A percentile compares a stretch with the other conserved stretches of the same genome.
Conservation (phyloP, 2,113 vertebrate genomes). For the Callithrix jacchus region DNA sequence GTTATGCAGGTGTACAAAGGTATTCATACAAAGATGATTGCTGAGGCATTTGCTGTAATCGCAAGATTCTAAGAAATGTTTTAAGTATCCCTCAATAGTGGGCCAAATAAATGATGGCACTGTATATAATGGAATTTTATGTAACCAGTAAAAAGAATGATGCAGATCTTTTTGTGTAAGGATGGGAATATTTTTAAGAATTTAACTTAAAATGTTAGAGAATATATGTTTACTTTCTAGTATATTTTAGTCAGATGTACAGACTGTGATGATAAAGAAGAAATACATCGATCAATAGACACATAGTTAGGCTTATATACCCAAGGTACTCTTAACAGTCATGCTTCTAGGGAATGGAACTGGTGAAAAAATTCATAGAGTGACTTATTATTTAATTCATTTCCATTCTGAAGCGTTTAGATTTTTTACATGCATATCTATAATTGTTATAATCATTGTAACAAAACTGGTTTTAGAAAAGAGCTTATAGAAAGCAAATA, state of each 20-base stretch:
- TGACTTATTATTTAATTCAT: not conserved
- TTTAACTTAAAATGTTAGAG: not conserved
- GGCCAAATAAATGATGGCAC: not conserved
- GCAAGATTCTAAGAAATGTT: not conserved
- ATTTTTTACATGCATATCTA: not conserved
- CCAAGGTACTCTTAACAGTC: not conserved
- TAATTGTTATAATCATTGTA: not conserved
- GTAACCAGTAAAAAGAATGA: not conserved
- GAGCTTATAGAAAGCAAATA: not conserved
- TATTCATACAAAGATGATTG: not conserved
- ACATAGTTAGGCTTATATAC: not conserved
- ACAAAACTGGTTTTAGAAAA: constrained; percentile 12
- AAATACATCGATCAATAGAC: not conserved
- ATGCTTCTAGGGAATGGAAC: not conserved
- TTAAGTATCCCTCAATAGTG: not conserved
- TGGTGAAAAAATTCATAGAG: not conserved
- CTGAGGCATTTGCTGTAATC: not conserved
- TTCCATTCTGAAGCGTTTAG: constrained; percentile 14
- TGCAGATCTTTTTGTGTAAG: not conserved
- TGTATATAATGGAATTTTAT: not conserved
- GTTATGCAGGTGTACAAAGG: not conserved
- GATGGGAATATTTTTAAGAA: not conserved
- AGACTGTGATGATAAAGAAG: not conserved
- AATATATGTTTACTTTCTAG: not conserved
- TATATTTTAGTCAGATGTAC: not conserved